A percentile compares a stretch with the other conserved stretches of the same genome.
phyloP scores from a whole-genome alignment of 2,888 invertebrate genomes.

The Stenodera caucasica region DNA sequence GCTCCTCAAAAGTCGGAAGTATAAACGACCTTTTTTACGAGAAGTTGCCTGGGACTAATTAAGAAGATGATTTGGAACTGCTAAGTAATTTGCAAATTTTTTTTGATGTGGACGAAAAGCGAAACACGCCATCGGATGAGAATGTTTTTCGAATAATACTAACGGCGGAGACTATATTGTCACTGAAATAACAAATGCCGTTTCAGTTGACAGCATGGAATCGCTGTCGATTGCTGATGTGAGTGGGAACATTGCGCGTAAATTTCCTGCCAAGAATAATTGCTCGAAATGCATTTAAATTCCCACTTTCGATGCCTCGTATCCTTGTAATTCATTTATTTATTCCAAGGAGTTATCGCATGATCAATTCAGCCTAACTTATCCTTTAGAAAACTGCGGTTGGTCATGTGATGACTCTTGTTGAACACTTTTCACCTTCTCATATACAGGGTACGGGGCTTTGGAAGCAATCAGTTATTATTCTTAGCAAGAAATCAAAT shows the following conservation, averaged over 20 bases:
- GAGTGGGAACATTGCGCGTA: neutral
- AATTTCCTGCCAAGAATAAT: too few species aligned
- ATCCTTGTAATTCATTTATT: too few species aligned
- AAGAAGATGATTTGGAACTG: slow-evolving; percentile 7
- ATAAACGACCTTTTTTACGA: slow-evolving; percentile 14
- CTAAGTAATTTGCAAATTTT: slow-evolving; percentile 5
- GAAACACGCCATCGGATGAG: neutral
- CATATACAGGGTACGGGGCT: too few species aligned
- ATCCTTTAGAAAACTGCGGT: too few species aligned
- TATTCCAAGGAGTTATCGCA: too few species aligned
- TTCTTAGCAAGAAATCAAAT: too few species aligned
- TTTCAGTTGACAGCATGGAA: neutral
- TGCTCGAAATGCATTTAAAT: too few species aligned
- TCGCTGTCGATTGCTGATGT: neutral
- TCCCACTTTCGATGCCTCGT: too few species aligned
- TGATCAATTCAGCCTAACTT: too few species aligned
- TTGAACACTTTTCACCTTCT: too few species aligned
- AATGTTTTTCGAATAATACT: neutral
- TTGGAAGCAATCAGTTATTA: too few species aligned
- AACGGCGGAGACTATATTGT: neutral
- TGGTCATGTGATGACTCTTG: too few species aligned
- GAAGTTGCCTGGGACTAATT: slow-evolving; percentile 5
- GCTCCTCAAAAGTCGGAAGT: slow-evolving; percentile 17
- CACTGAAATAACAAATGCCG: neutral
- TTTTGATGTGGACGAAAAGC: neutral